Conservation (phyloP, 2,797 vertebrate genomes). For the Sphenodon punctatus region DNA sequence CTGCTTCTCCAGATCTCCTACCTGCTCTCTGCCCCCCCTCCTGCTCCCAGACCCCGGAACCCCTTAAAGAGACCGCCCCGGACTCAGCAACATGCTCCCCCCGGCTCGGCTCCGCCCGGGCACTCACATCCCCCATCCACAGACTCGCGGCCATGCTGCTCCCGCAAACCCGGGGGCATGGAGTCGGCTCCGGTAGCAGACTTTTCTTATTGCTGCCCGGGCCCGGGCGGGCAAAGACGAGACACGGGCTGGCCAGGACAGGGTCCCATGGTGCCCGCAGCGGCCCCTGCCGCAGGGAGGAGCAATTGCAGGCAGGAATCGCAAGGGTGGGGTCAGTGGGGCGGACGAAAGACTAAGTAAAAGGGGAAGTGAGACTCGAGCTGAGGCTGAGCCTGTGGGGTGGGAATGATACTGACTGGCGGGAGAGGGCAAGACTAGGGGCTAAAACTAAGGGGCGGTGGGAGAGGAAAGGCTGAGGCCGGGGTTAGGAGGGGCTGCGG, state of each 20-base stretch:
- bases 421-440: rapidly evolving
- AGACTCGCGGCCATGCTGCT: conserved; percentile 74
- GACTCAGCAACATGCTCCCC: background rate
- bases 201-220: no score
- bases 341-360: background rate
- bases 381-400: no score
- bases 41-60: background rate
- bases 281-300: conserved; percentile 42
- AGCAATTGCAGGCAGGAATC: background rate
- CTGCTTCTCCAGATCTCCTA: background rate
- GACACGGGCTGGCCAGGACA: background rate
- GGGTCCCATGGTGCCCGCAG: background rate
- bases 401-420: no score
- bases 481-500: no score
- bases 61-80: background rate
- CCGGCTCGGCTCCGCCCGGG: background rate
- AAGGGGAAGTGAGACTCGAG: background rate
- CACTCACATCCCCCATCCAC: conserved; percentile 82
- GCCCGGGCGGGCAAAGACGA: background rate
- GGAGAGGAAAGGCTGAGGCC: no score
- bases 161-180: conserved; percentile 33
- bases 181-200: no score
- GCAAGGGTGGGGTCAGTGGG: background rate
- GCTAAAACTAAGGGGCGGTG: no score
- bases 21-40: background rate